phyloP scores from a whole-genome alignment of 2,888 invertebrate genomes.

The Drosophila antonietae region DNA sequence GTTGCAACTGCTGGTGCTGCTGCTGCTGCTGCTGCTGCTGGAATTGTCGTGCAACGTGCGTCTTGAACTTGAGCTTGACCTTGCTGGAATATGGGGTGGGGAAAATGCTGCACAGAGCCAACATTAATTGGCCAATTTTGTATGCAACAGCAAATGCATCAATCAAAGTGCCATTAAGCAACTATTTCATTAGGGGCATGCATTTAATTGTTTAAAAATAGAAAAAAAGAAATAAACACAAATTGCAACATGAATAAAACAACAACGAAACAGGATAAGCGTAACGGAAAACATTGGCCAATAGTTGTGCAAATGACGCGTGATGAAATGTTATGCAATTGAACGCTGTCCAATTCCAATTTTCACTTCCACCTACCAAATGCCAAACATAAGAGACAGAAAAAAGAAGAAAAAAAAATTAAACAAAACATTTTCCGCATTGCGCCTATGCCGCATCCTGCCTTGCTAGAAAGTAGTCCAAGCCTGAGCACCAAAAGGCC shows the following conservation, averaged over 20 bases:
- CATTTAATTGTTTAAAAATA: constrained; percentile 41
- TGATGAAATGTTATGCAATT: constrained; percentile 75
- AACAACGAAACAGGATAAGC: constrained; percentile 32
- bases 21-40: constrained; percentile 3
- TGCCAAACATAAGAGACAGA: constrained; percentile 6
- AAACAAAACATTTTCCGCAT: constrained; percentile 57
- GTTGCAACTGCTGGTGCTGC: constrained; percentile 9
- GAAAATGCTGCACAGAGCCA: constrained; percentile 16
- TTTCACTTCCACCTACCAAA: constrained; percentile 56
- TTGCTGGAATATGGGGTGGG: constrained; percentile 51
- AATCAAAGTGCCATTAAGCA: constrained; percentile 55
- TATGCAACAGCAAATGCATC: constrained; percentile 35
- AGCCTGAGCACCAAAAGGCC: constrained; percentile 58
- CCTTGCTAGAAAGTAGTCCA: constrained; percentile 76
- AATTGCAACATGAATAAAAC: constrained; percentile 2
- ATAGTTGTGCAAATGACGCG: constrained; percentile 52
- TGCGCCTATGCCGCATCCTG: constrained; percentile 60
- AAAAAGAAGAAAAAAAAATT: constrained; percentile 10
- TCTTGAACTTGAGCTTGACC: constrained; percentile 82
- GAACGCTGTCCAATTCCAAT: constrained; percentile 33
- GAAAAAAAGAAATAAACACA: constrained; percentile 17
- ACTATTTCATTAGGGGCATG: constrained; percentile 43
- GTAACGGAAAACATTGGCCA: constrained; percentile 45
- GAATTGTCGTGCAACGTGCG: constrained; percentile 55
- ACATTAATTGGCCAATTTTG: constrained; percentile 55